These are phyloP conservation scores for Muscicapa adusta DNA, from an alignment of 2,113 vertebrate genomes.

Conservation along the genomic window DNA sequence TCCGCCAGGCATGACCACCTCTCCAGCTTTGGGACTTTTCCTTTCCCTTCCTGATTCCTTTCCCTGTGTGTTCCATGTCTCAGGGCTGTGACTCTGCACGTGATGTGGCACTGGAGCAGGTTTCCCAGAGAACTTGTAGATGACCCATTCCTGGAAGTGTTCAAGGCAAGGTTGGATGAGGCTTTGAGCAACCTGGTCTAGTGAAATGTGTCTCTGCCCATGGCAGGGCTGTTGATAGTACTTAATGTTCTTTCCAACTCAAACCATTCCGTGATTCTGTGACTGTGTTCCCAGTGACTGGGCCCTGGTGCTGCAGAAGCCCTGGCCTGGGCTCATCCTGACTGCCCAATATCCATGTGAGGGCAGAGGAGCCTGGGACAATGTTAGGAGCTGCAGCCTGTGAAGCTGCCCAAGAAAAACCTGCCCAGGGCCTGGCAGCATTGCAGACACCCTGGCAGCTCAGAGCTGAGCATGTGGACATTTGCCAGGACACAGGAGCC, in stretches of 20 bases:
- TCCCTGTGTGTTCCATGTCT: not conserved
- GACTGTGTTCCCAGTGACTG: not conserved
- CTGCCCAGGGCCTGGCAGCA: not conserved
- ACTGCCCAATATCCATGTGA: not conserved
- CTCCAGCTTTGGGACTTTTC: not conserved
- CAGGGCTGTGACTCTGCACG: not conserved
- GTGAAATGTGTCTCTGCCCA: not conserved
- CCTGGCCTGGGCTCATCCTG: not conserved
- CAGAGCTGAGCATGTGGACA: fast-evolving
- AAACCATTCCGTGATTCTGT: not conserved
- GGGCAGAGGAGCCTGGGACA: not conserved
- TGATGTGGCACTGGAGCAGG: not conserved
- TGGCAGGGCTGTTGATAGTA: not conserved
- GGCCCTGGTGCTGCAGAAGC: not conserved
- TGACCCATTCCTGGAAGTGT: not conserved
- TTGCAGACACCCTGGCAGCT: not conserved
- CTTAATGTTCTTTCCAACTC: not conserved
- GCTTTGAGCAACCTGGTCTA: not conserved
- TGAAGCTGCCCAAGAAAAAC: not conserved
- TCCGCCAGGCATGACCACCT: fast-evolving
- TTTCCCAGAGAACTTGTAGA: not conserved
- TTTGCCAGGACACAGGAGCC: not conserved
- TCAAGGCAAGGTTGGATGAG: not conserved
- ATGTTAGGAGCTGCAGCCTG: not conserved
- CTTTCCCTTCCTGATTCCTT: not conserved